Conservation (phyloP, 2,113 vertebrate genomes). For the Thymallus thymallus region DNA sequence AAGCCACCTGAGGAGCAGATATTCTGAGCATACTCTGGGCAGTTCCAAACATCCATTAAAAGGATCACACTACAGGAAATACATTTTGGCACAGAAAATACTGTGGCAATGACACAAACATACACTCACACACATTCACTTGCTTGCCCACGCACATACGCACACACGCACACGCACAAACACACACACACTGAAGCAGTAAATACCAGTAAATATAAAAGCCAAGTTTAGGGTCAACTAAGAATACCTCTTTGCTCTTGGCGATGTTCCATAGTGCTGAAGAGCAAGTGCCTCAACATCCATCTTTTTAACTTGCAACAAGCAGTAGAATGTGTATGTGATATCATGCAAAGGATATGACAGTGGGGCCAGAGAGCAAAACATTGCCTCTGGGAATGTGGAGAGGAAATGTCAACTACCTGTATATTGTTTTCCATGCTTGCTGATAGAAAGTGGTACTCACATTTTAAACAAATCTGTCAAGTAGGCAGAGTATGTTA, state of each 20-base stretch:
- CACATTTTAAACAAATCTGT: neutral
- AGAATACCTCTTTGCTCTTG: conserved; percentile 34
- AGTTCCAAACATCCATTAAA: conserved; percentile 12
- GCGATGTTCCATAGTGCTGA: conserved; percentile 24
- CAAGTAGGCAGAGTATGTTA: neutral
- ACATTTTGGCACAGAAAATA: conserved; percentile 6
- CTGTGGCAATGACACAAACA: conserved; percentile 9
- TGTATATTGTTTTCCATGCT: neutral
- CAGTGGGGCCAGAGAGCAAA: neutral
- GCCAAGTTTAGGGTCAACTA: conserved; percentile 39
- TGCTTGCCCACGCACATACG: neutral
- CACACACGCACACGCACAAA: neutral
- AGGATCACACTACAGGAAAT: conserved; percentile 7
- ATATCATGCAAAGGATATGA: neutral
- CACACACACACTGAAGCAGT: conserved; percentile 1
- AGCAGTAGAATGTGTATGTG: neutral
- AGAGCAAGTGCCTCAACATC: conserved; percentile 18
- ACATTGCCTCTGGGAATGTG: conserved; percentile 6
- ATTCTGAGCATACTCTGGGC: neutral
- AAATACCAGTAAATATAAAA: conserved; percentile 25
- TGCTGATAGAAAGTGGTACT: no score
- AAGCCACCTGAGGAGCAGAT: conserved; percentile 9
- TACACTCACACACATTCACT: neutral
- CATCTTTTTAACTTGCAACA: neutral
- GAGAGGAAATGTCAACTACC: neutral